phyloP scores from a whole-genome alignment of 2,113 vertebrate species.

The Pseudorectes ferrugineus region DNA sequence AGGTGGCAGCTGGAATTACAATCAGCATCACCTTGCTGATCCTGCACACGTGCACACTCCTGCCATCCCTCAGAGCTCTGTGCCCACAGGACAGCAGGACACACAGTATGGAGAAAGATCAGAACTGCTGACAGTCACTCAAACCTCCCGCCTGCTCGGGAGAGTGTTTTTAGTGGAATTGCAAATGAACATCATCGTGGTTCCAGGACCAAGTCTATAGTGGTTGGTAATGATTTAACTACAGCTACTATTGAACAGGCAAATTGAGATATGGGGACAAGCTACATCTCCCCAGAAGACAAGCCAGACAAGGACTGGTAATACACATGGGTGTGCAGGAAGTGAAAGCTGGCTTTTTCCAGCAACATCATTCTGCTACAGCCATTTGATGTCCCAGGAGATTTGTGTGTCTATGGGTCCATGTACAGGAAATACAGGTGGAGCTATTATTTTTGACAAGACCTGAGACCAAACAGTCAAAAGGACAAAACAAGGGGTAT shows the following conservation, averaged over 20 bases:
- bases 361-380: not conserved
- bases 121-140: not conserved
- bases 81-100: not conserved
- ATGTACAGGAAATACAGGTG: not conserved
- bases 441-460: not conserved
- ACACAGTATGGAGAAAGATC: rapidly evolving
- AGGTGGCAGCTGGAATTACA: not conserved
- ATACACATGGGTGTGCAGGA: not conserved
- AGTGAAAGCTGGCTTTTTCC: not conserved
- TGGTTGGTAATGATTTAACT: not conserved
- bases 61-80: rapidly evolving
- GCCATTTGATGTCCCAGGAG: not conserved
- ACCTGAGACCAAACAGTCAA: not conserved
- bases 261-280: not conserved
- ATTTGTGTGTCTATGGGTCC: not conserved
- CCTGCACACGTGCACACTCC: rapidly evolving
- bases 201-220: not conserved
- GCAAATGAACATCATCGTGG: not conserved
- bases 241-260: not conserved
- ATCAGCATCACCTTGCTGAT: not conserved
- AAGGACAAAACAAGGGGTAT: not conserved
- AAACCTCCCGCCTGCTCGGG: not conserved
- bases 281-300: not conserved
- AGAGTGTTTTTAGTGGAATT: not conserved
- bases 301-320: not conserved